Evolutionary conservation across 2,797 vertebrate species (phyloP), one percentile per base, ranked within the genome.

Genomic region (Atherinosoma microstoma): DNA sequence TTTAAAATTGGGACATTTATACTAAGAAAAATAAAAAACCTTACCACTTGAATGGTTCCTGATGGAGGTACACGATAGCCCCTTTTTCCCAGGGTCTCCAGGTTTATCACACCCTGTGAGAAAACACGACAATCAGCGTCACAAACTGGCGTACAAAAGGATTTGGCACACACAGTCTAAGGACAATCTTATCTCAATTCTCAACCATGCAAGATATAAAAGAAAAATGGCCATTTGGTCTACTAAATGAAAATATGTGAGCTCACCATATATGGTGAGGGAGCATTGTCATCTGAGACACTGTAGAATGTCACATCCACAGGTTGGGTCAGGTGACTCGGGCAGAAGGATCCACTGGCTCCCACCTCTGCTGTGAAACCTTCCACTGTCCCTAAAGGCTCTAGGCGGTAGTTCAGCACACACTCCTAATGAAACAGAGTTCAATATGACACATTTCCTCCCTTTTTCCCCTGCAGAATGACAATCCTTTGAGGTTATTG

Each of bases 11-110:
- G 1, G 24, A 27, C n/a, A 67, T 58, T 65, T 68, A 29, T 45
- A 45, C 12, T 4, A 35, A 34, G 30, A 60, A 53, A n/a, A 34
- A 36, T 53, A 47, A 29, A 22, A 65, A 60, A 40, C 67, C 96
- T 73, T 94, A 99, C 98, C 98, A 99, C 98, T 99, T 99, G 98
- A 95, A 99, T 98, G 92, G 98, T 99, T 98, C 98, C 98, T 97
- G 98, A 98, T 95, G 97, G 95, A 94, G 98, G 98, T 94, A 99
- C 98, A 82, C 97, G 96, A 88, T 99, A 99, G 93, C 98, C 98
- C 95, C 97, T 96, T 95, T 97, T 98, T 68, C 98, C 97, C 92
- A 98, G 96, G 92, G 97, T 95, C 94, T 98, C 98, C 94, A 99
- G 94, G 95, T 97, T 97, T 94, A 99, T 98, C 78, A 99, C 97